phyloP scores from a whole-genome alignment of 2,888 invertebrate genomes.

The Mesodorylaimus sp. region DNA sequence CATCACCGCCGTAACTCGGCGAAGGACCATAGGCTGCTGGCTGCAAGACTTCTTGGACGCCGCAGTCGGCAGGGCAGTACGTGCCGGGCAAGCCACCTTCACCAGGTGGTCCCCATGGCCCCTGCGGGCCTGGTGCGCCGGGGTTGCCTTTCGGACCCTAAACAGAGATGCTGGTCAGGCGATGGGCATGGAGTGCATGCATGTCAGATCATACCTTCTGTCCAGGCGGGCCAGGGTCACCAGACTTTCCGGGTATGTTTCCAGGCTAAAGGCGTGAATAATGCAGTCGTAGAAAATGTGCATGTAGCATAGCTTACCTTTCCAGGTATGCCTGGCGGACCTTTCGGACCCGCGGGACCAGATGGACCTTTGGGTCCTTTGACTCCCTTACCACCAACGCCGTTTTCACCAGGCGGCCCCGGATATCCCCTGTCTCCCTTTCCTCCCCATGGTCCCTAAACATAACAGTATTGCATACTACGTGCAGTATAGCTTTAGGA shows the following conservation, averaged over 20 bases:
- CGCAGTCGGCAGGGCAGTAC: slow-evolving; percentile 20
- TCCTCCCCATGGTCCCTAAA: too few species aligned
- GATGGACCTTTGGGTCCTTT: slow-evolving; percentile 24
- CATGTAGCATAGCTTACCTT: slow-evolving; percentile 1
- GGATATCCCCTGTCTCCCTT: slow-evolving; percentile 9
- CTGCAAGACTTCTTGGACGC: slow-evolving; percentile 11
- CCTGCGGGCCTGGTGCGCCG: slow-evolving; percentile 19
- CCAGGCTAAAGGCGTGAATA: too few species aligned
- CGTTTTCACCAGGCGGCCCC: slow-evolving; percentile 13
- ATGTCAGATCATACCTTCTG: slow-evolving; percentile 18
- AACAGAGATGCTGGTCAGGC: too few species aligned
- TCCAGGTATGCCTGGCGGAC: slow-evolving; percentile 10
- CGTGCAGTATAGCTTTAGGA: too few species aligned
- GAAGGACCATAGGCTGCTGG: neutral
- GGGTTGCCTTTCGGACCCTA: slow-evolving; percentile 16
- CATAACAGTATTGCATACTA: too few species aligned
- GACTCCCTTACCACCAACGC: slow-evolving; percentile 16
- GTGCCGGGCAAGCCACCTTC: slow-evolving; percentile 18
- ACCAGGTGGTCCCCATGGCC: slow-evolving; percentile 17
- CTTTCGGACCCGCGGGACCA: slow-evolving; percentile 18
- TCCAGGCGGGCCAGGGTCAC: slow-evolving; percentile 20
- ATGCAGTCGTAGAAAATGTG: slow-evolving; percentile 13
- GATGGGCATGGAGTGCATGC: too few species aligned
- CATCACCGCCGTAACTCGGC: too few species aligned
- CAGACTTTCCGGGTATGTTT: too few species aligned